Evolutionary conservation across 2,888 invertebrate genomes (phyloP).

Genomic region (Cheilosia soror): DNA sequence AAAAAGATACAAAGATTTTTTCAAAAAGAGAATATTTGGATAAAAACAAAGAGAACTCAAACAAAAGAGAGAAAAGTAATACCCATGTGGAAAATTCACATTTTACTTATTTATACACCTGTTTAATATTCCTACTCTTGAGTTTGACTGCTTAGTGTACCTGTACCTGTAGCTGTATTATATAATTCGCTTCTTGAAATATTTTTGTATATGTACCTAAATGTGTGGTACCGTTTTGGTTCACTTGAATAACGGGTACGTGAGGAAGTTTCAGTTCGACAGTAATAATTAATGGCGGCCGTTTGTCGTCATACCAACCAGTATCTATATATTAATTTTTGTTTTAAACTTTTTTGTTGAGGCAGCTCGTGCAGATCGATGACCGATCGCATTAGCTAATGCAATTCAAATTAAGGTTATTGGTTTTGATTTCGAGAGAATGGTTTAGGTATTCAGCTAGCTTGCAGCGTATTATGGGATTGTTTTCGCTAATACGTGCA

Average conservation of each 20-base stretch:
- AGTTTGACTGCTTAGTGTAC: slow-evolving; percentile 21
- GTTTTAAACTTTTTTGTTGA: slow-evolving; percentile 20
- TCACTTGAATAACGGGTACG: slow-evolving; percentile 67
- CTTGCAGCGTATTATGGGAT: slow-evolving; percentile 6
- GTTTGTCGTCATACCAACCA: slow-evolving; percentile 24
- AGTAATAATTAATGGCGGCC: slow-evolving; percentile 41
- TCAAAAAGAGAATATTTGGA: slow-evolving; percentile 34
- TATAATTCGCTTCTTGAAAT: slow-evolving; percentile 55
- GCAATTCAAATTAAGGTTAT: slow-evolving; percentile 39
- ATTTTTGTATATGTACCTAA: slow-evolving; percentile 2
- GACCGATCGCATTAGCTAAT: slow-evolving; percentile 58
- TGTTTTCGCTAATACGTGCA: slow-evolving; percentile 1
- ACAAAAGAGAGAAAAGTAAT: slow-evolving; percentile 21
- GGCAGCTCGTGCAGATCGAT: slow-evolving; percentile 47
- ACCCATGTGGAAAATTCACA: slow-evolving; percentile 39
- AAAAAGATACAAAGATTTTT: slow-evolving; percentile 46
- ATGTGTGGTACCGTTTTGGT: slow-evolving; percentile 47
- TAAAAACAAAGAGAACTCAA: slow-evolving; percentile 12
- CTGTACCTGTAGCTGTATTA: slow-evolving; percentile 12
- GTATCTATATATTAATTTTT: slow-evolving; percentile 33
- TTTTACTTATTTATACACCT: slow-evolving; percentile 36
- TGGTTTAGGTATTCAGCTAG: slow-evolving; percentile 24
- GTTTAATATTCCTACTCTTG: slow-evolving; percentile 39
- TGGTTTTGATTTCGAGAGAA: slow-evolving; percentile 13
- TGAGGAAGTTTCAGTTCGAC: slow-evolving; percentile 52